Conservation (phyloP, 2,888 invertebrate species). For the Amphiduros pacificus region DNA sequence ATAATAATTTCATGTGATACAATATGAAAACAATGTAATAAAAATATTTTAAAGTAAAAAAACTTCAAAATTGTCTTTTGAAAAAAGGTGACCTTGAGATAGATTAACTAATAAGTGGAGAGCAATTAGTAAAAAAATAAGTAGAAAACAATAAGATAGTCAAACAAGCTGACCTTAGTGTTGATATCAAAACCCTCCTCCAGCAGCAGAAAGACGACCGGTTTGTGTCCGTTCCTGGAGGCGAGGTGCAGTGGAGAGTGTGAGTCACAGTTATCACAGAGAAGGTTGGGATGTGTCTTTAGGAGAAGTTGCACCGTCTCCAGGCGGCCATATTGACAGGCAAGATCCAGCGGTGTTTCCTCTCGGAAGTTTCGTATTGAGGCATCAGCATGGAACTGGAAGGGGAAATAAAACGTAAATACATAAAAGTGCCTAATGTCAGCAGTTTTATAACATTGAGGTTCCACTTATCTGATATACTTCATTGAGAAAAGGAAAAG, state of each 20-base stretch:
- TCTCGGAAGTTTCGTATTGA: constrained; percentile 82
- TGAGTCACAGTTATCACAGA: constrained; percentile 69
- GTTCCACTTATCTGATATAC: too few species aligned
- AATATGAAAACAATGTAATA: too few species aligned
- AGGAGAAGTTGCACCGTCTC: constrained; percentile 87
- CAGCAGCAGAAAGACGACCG: constrained; percentile 79
- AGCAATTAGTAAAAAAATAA: too few species aligned
- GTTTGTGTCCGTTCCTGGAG: constrained; percentile 76
- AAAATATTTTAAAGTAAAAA: too few species aligned
- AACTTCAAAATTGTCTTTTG: too few species aligned
- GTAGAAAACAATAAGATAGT: too few species aligned
- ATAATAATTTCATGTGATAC: too few species aligned
- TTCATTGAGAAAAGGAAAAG: too few species aligned
- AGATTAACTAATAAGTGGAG: too few species aligned
- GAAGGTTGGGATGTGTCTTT: constrained; percentile 74
- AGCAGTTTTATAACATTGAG: background rate
- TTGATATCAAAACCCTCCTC: constrained; percentile 87
- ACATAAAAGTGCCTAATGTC: too few species aligned
- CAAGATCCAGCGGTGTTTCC: constrained; percentile 91
- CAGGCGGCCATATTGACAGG: constrained; percentile 72
- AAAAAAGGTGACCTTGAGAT: too few species aligned
- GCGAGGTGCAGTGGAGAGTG: constrained; percentile 91
- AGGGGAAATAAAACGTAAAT: constrained; percentile 14
- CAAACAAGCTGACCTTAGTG: constrained; percentile 47
- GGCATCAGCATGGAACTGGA: constrained; percentile 80